Conservation (phyloP, 37 sponge, comb jelly and placozoan species). For the Dysidea cf. avara region DNA sequence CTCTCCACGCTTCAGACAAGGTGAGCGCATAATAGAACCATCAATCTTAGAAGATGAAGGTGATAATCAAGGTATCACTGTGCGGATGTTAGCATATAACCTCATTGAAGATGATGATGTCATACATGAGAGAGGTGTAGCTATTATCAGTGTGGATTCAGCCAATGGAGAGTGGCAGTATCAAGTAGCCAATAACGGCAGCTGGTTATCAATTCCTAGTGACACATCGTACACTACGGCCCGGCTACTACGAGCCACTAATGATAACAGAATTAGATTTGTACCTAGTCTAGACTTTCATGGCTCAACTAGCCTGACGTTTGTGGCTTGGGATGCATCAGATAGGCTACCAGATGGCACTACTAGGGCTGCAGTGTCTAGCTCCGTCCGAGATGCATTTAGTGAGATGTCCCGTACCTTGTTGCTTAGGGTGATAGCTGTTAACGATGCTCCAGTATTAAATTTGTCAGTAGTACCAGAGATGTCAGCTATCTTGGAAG, state of each 20-base stretch:
- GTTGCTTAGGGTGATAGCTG: slow-evolving; percentile 59
- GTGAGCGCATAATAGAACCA: slow-evolving; percentile 43
- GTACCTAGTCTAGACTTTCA: slow-evolving; percentile 67
- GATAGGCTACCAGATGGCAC: slow-evolving; percentile 59
- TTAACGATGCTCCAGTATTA: slow-evolving; percentile 90
- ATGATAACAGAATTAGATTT: slow-evolving; percentile 63
- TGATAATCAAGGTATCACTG: slow-evolving; percentile 49
- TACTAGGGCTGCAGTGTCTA: slow-evolving; percentile 23
- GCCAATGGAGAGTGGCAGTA: slow-evolving; percentile 77
- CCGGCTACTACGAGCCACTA: slow-evolving; percentile 52
- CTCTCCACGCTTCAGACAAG: slow-evolving; percentile 68
- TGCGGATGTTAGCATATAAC: slow-evolving; percentile 41
- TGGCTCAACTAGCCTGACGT: slow-evolving; percentile 69
- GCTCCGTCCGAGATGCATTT: slow-evolving; percentile 49
- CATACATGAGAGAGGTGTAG: slow-evolving; percentile 58
- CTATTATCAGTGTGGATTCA: slow-evolving; percentile 59
- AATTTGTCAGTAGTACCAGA: slow-evolving; percentile 24
- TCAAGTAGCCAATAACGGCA: background rate
- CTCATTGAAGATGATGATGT: slow-evolving; percentile 80
- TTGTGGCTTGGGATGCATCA: slow-evolving; percentile 86
- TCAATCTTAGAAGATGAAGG: slow-evolving; percentile 66
- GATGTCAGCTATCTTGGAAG: slow-evolving; percentile 79
- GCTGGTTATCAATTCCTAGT: slow-evolving; percentile 32
- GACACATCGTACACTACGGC: slow-evolving; percentile 29
- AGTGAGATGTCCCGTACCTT: slow-evolving; percentile 58